Evolutionary conservation across 2,797 vertebrate genomes (phyloP), one percentile per base, ranked within the genome.

Genomic region (Lemur catta): DNA sequence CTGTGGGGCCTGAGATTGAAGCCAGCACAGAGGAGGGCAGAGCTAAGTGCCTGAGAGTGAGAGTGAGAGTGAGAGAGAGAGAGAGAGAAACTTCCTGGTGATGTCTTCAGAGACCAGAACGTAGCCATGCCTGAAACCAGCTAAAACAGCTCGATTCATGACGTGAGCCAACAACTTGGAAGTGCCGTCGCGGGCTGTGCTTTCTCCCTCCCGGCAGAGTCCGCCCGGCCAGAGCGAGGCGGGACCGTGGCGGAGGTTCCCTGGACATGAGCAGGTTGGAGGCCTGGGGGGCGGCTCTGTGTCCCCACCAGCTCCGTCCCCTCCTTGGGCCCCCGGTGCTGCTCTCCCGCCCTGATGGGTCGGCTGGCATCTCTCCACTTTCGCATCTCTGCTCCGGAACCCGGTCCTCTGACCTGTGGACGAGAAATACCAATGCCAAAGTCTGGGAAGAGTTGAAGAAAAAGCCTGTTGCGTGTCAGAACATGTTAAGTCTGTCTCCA

Each of bases 71-170:
- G 65, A 69, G 18, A 38, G 18, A 69, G n/a, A 38, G 10, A 24
- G 24, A 28, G 48, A 41, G 17, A 1, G 50, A 24, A n/a, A 11
- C 20, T 46, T 92, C 81, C 48, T 12, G 24, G 12, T 20, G 41
- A 33, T 43, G 3, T 26, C 41, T 59, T 65, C 30, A 43, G 75
- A 79, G 48, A 41, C 7, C 7, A 4, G 4, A n/a, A 14, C 0
- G 1, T 9, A 13, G 48, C 28, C 52, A 15, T 2, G 18, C 6
- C 11, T 1, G 12, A 1, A 28, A 35, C 30, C 35, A 41, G 48
- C 84, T 26, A 4, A 69, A 41, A 20, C 33, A 18, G 0, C 0
- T 17, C 5, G 76, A 15, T 12, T n/a, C 9, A 2, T 14, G 4
- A n/a, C 1, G 14, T 2, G 26, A 63, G n/a, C 18, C 69, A 18